Evolutionary conservation across 2,888 invertebrate genomes (phyloP), one percentile per base, ranked within the genome.

Genomic region (Chaitophorus viminalis): DNA sequence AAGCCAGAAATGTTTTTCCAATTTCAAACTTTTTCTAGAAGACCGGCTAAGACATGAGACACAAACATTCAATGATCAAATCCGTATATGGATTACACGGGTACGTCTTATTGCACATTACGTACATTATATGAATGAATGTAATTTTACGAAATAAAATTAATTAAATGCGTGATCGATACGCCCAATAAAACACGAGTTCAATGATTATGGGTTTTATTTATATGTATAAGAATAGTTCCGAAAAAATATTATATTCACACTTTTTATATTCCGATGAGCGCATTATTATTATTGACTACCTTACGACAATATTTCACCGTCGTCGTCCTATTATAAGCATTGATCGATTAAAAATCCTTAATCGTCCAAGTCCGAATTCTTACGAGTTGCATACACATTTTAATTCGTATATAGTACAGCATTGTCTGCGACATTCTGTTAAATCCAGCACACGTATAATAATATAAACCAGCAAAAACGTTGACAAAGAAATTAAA

Each of bases 221-320:
- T 14, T 3, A 33, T n/a, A n/a, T n/a, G n/a, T n/a, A 18, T n/a
- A 33, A 72, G 31, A 25, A 33, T 70, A 72, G 31, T 1, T 4
- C 8, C 8, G 46, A 70, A 6, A 6, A 82, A 82, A 82, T 31
- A 25, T 70, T 5, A 39, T 39, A 31, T 82, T 70, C 21, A 33
- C 25, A 52, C 29, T 82, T 82, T n/a, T 46, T 70, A 31, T 25
- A 31, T 78, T 78, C 25, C 54, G n/a, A n/a, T n/a, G n/a, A n/a
- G n/a, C n/a, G n/a, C n/a, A n/a, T n/a, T n/a, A n/a, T n/a, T n/a
- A n/a, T n/a, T n/a, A n/a, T n/a, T n/a, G n/a, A n/a, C 33, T 52
- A 52, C 31, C 25, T 82, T 52, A 3, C 33, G 33, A 82, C 25
- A 25, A 70, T 52, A n/a, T n/a, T n/a, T n/a, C n/a, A n/a, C 52